Evolutionary conservation across 2,113 vertebrate genomes (phyloP).

Genomic region (Rana temporaria): DNA sequence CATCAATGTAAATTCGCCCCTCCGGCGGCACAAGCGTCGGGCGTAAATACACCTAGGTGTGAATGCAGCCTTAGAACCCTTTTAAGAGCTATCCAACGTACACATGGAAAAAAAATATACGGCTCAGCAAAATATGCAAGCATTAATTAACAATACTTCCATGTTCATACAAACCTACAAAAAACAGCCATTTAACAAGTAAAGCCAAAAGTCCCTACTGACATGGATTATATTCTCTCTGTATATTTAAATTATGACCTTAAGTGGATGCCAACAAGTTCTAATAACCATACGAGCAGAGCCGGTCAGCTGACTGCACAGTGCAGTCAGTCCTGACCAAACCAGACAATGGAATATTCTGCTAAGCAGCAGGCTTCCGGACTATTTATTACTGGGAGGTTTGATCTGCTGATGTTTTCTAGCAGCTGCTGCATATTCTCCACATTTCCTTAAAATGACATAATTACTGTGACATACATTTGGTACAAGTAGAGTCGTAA

Average conservation of each 20-base stretch:
- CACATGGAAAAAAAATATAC: neutral
- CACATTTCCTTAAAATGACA: conserved; percentile 51
- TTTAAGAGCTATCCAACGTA: neutral
- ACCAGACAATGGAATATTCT: conserved; percentile 18
- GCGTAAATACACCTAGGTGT: no score
- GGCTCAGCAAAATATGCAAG: neutral
- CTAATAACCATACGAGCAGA: conserved; percentile 8
- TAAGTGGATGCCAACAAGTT: conserved; percentile 6
- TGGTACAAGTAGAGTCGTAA: conserved; percentile 42
- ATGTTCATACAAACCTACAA: neutral
- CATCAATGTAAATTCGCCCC: no score
- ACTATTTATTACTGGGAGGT: conserved; percentile 26
- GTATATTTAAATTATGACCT: conserved; percentile 17
- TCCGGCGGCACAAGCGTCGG: no score
- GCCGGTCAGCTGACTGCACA: conserved; percentile 3
- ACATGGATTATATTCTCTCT: conserved; percentile 4
- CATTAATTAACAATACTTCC: neutral
- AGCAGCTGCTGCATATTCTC: conserved; percentile 48
- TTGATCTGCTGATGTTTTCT: conserved; percentile 39
- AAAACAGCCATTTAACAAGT: neutral
- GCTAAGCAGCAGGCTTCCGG: conserved; percentile 29
- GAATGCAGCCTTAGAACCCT: no score
- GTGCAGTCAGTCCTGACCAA: conserved; percentile 14
- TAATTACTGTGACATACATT: conserved; percentile 49
- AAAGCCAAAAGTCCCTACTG: conserved; percentile 10